phyloP scores from a whole-genome alignment of 2,797 vertebrate species.

The Calcarius lapponicus region DNA sequence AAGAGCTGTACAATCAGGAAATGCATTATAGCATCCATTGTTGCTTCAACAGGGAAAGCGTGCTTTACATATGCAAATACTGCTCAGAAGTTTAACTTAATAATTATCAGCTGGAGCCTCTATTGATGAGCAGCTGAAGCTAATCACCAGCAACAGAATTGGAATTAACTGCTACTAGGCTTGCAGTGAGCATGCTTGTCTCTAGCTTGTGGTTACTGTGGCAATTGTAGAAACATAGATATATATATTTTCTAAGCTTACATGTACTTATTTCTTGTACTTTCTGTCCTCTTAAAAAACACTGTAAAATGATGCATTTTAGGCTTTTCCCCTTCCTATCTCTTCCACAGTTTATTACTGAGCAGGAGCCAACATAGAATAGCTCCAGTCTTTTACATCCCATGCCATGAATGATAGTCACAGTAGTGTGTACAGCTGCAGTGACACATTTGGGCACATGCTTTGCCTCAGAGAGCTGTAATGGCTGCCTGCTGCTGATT shows the following conservation, averaged over 20 bases:
- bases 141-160: slow-evolving; percentile 67
- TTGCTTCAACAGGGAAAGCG: slow-evolving; percentile 62
- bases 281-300: not conserved
- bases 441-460: not conserved
- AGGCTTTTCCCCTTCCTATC: not conserved
- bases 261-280: not conserved
- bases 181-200: slow-evolving; percentile 11
- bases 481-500: not conserved
- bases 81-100: slow-evolving; percentile 77
- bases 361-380: not conserved
- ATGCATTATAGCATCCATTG: slow-evolving; percentile 65
- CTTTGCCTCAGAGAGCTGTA: not conserved
- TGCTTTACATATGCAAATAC: slow-evolving; percentile 79
- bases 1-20: slow-evolving; percentile 69
- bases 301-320: not conserved
- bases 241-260: not conserved
- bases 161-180: slow-evolving; percentile 64
- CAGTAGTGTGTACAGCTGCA: not conserved
- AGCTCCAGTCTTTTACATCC: not conserved
- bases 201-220: slow-evolving; percentile 20
- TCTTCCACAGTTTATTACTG: not conserved
- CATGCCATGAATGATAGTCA: not conserved
- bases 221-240: not conserved
- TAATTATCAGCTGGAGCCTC: slow-evolving; percentile 82
- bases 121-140: slow-evolving; percentile 81